Conservation (phyloP, 2,113 vertebrate species). For the Tylochromis polylepis region DNA sequence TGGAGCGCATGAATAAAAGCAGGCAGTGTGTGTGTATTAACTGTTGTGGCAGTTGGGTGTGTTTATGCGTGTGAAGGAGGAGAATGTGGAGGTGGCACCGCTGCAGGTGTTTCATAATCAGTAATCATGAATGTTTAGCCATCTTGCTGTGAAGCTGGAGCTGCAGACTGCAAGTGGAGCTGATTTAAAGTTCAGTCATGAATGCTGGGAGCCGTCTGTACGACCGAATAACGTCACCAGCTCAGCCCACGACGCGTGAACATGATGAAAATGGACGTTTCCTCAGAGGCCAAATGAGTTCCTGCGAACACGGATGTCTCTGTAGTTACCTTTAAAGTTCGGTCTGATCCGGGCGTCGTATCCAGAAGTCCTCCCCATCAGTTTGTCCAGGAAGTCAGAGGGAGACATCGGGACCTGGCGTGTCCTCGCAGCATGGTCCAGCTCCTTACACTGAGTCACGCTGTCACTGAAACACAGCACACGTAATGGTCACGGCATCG, state of each 20-base stretch:
- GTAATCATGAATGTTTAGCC: background rate
- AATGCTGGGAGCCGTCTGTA: background rate
- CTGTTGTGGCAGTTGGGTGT: background rate
- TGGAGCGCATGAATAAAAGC: fast-evolving
- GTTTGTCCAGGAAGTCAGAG: conserved; percentile 95
- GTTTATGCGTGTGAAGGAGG: background rate
- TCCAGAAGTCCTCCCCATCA: conserved; percentile 96
- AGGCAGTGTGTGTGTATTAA: fast-evolving
- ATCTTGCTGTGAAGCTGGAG: background rate
- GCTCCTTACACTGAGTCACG: conserved; percentile 86
- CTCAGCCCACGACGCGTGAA: fast-evolving
- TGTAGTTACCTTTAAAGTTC: conserved; percentile 91
- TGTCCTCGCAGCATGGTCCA: conserved; percentile 79
- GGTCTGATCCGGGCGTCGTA: conserved; percentile 97
- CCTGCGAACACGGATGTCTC: fast-evolving
- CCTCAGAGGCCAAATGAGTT: background rate
- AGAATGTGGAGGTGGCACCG: background rate
- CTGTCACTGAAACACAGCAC: conserved; percentile 66
- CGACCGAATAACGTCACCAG: too few species aligned
- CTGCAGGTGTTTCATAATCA: background rate
- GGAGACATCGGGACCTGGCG: conserved; percentile 86
- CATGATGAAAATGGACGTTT: too few species aligned
- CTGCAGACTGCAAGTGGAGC: background rate
- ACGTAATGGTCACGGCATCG: background rate
- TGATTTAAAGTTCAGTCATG: background rate